phyloP scores from a whole-genome alignment of 1,140 invertebrate genomes.

The Subanguina moxae region DNA sequence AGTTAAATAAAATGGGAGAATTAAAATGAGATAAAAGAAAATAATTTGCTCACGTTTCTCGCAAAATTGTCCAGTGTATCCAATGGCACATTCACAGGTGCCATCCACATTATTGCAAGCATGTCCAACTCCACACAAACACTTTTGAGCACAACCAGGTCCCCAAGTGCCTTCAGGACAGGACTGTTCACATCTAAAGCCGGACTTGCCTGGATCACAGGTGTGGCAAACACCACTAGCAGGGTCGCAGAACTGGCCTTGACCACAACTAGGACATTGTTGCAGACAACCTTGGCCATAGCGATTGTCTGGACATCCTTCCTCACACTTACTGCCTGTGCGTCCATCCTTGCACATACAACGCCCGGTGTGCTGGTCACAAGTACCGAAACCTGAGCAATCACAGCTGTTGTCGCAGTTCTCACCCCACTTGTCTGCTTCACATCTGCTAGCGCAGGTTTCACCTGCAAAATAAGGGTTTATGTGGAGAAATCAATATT shows the following conservation, averaged over 20 bases:
- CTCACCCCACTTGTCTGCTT: constrained; percentile 40
- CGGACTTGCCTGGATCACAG: constrained; percentile 75
- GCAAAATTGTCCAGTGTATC: constrained; percentile 56
- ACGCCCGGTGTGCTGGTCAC: constrained; percentile 52
- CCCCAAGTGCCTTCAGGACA: constrained; percentile 64
- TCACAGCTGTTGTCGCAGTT: constrained; percentile 49
- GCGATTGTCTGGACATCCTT: constrained; percentile 71
- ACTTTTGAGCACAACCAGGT: constrained; percentile 27
- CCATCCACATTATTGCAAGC: constrained; percentile 58
- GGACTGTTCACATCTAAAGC: constrained; percentile 71
- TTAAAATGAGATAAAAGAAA: constrained; percentile 62
- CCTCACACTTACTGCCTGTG: constrained; percentile 51
- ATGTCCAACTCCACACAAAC: constrained; percentile 26
- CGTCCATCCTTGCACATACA: constrained; percentile 55
- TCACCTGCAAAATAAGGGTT: constrained; percentile 50
- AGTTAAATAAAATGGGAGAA: too few species aligned
- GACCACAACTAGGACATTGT: constrained; percentile 80
- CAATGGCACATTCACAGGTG: constrained; percentile 59
- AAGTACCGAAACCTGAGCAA: constrained; percentile 46
- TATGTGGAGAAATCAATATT: neutral
- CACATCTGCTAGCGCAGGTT: constrained; percentile 45
- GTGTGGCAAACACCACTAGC: constrained; percentile 70
- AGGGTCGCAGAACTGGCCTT: constrained; percentile 77
- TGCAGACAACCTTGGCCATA: constrained; percentile 64
- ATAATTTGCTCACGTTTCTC: constrained; percentile 28